Conservation (phyloP, 2,797 vertebrate genomes). For the Tenualosa ilisha region DNA sequence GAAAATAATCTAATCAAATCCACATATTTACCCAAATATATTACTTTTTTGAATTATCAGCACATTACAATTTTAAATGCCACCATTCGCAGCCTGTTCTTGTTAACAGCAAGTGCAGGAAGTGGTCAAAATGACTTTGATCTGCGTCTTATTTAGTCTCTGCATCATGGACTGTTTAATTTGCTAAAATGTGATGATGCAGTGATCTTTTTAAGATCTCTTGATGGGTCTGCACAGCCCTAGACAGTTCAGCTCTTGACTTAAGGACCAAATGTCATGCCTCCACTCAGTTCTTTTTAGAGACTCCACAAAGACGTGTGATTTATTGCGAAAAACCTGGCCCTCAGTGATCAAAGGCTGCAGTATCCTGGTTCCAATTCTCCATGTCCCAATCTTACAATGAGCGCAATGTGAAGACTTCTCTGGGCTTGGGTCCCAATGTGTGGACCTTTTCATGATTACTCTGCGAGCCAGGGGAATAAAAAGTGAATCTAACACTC, state of each 20-base stretch:
- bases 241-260: neutral
- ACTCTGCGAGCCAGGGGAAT: neutral
- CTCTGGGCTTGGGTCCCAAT: neutral
- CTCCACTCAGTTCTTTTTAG: neutral
- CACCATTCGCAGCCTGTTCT: conserved; percentile 72
- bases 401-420: neutral
- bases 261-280: neutral
- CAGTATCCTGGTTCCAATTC: neutral
- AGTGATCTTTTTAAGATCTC: neutral
- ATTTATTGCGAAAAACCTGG: neutral
- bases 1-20: neutral
- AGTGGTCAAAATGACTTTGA: conserved; percentile 78
- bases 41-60: conserved; percentile 43
- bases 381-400: neutral
- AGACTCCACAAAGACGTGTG: neutral
- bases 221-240: neutral
- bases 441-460: conserved; percentile 7
- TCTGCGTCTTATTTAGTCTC: conserved; percentile 67
- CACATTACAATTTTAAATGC: conserved; percentile 51
- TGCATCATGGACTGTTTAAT: conserved; percentile 59
- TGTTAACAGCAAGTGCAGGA: conserved; percentile 81
- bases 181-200: conserved; percentile 57
- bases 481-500: neutral
- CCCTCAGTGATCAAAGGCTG: neutral
- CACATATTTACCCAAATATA: neutral